A percentile compares a stretch with the other conserved stretches of the same genome.
phyloP scores from a whole-genome alignment of 2,888 invertebrate species.

The Deladenus siricidicola region DNA sequence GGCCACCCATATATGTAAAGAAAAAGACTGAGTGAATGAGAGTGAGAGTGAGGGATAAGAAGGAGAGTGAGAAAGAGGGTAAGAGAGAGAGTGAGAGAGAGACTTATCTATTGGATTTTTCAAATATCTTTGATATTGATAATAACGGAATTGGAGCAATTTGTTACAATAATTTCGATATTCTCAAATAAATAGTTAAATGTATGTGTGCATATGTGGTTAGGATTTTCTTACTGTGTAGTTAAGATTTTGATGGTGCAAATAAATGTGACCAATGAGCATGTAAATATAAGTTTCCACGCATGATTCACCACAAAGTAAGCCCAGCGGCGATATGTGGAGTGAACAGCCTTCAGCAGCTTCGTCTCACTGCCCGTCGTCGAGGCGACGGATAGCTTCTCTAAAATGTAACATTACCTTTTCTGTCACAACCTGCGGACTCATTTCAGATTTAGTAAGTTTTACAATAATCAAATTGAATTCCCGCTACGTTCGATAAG shows the following conservation, averaged over 20 bases:
- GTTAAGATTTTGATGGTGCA: conserved; percentile 27
- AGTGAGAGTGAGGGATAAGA: no score
- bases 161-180: background rate
- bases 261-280: conserved; percentile 20
- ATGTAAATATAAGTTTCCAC: conserved; percentile 19
- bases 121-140: no score
- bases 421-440: background rate
- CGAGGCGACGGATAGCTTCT: conserved; percentile 6
- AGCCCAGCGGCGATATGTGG: conserved; percentile 18
- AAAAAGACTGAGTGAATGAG: no score
- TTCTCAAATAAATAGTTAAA: no score
- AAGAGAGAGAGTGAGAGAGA: no score
- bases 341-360: conserved; percentile 17
- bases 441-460: background rate
- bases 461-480: background rate
- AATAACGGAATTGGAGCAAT: background rate
- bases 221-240: conserved; percentile 25
- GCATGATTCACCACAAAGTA: conserved; percentile 24
- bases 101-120: no score
- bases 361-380: conserved; percentile 14
- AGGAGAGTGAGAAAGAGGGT: no score
- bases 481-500: background rate
- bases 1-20: no score
- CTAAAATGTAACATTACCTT: background rate
- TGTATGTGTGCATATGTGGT: no score